Evolutionary conservation across 2,888 invertebrate species (phyloP).

Genomic region (Malacosoma neustria): DNA sequence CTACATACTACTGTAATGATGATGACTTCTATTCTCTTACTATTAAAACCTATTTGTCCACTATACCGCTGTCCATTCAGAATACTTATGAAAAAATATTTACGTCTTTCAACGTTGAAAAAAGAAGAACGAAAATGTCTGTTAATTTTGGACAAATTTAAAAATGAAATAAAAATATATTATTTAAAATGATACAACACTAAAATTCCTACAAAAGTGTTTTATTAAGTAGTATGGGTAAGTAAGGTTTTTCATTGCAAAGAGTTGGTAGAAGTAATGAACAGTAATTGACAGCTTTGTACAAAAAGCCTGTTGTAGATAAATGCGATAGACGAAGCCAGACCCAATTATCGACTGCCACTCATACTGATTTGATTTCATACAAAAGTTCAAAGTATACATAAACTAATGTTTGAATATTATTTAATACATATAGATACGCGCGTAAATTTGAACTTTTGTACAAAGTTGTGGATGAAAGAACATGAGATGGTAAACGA

Average conservation of each 20-base stretch:
- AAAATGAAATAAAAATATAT: conserved; percentile 24
- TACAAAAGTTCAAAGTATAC: conserved; percentile 51
- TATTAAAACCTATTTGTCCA: not conserved
- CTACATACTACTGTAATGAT: too few relatives aligned
- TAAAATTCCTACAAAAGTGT: conserved; percentile 5
- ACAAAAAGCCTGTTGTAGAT: conserved; percentile 50
- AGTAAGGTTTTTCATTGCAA: conserved; percentile 16
- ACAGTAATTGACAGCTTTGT: conserved; percentile 53
- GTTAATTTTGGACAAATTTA: conserved; percentile 25
- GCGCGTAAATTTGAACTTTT: conserved; percentile 50
- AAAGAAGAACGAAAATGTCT: conserved; percentile 50
- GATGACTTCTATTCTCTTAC: too few relatives aligned
- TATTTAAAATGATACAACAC: conserved; percentile 18
- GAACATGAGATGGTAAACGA: conserved; percentile 23
- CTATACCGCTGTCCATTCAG: conserved; percentile 12
- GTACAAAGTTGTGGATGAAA: conserved; percentile 55
- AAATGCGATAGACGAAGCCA: conserved; percentile 32
- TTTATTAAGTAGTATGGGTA: conserved; percentile 44
- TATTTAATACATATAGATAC: conserved; percentile 3
- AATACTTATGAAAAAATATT: conserved; percentile 21
- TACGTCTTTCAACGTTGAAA: conserved; percentile 46
- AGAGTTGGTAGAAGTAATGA: conserved; percentile 13
- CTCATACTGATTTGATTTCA: conserved; percentile 21
- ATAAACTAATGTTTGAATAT: conserved; percentile 8
- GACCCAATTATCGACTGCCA: conserved; percentile 39